Conservation (phyloP, 2,113 vertebrate genomes). For the Cynocephalus volans region DNA sequence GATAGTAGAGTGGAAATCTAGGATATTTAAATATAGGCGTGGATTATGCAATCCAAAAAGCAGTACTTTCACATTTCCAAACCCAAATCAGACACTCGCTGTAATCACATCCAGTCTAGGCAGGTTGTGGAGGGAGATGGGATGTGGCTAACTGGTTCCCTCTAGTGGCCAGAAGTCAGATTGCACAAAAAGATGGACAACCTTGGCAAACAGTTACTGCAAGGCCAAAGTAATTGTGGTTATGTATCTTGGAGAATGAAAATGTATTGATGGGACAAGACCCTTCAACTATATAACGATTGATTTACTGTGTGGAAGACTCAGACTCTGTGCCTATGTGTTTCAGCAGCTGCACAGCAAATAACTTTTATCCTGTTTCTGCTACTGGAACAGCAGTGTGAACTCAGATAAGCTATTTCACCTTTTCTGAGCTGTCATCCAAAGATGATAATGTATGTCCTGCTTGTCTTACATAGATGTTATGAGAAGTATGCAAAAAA, state of each 20-base stretch:
- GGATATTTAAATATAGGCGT: background rate
- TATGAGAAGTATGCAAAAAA: background rate
- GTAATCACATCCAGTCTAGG: too few species aligned
- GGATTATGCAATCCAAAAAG: background rate
- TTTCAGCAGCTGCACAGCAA: background rate
- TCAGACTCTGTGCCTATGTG: background rate
- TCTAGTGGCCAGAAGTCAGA: slow-evolving; percentile 34
- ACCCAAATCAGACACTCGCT: too few species aligned
- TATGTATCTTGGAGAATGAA: background rate
- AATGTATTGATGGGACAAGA: background rate
- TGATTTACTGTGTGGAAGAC: background rate
- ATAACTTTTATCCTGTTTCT: background rate
- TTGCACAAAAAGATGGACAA: background rate
- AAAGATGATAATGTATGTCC: background rate
- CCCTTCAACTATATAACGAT: background rate
- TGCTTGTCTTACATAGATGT: background rate
- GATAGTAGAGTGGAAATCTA: background rate
- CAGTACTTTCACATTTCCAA: fast-evolving
- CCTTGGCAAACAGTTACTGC: background rate
- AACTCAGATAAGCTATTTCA: background rate
- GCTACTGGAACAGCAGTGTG: background rate
- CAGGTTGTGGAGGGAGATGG: background rate
- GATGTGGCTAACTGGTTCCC: background rate
- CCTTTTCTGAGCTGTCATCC: background rate
- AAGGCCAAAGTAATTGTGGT: background rate